phyloP scores from a whole-genome alignment of 1,140 invertebrate species.

The Drosophila burlai region DNA sequence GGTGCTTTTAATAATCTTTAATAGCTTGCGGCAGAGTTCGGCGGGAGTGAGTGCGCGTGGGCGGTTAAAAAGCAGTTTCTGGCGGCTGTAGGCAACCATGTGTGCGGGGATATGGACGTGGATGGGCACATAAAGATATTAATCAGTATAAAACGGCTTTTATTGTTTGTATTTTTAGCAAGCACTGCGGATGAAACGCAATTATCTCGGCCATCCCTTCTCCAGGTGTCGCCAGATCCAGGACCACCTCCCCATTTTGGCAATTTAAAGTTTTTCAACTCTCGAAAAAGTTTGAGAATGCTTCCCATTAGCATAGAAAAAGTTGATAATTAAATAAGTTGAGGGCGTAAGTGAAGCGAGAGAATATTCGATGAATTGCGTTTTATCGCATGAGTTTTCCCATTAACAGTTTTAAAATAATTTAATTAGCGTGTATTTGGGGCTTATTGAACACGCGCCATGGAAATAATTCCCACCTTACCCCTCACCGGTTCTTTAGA shows the following conservation, averaged over 20 bases:
- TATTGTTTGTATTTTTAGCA: slow-evolving; percentile 25
- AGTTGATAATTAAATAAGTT: slow-evolving; percentile 54
- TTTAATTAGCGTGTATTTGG: slow-evolving; percentile 31
- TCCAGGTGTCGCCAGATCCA: slow-evolving; percentile 5
- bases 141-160: slow-evolving; percentile 55
- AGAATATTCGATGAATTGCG: slow-evolving; percentile 20
- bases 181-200: background rate
- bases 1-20: slow-evolving; percentile 80
- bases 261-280: slow-evolving; percentile 27
- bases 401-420: slow-evolving; percentile 34
- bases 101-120: slow-evolving; percentile 13
- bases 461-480: background rate
- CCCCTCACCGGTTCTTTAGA: slow-evolving; percentile 9
- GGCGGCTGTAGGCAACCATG: slow-evolving; percentile 11
- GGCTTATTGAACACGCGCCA: slow-evolving; percentile 15
- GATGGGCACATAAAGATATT: slow-evolving; percentile 48
- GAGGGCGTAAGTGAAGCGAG: slow-evolving; percentile 9
- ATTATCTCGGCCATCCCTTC: slow-evolving; percentile 8
- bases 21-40: slow-evolving; percentile 50
- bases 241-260: slow-evolving; percentile 2
- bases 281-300: slow-evolving; percentile 19
- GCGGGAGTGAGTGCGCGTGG: slow-evolving; percentile 25
- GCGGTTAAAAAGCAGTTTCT: slow-evolving; percentile 29
- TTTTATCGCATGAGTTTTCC: slow-evolving; percentile 25
- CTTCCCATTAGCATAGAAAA: slow-evolving; percentile 30